Base-by-base conservation (phyloP, 2,113 vertebrate genomes). In the Triplophysa dalaica region DNA sequence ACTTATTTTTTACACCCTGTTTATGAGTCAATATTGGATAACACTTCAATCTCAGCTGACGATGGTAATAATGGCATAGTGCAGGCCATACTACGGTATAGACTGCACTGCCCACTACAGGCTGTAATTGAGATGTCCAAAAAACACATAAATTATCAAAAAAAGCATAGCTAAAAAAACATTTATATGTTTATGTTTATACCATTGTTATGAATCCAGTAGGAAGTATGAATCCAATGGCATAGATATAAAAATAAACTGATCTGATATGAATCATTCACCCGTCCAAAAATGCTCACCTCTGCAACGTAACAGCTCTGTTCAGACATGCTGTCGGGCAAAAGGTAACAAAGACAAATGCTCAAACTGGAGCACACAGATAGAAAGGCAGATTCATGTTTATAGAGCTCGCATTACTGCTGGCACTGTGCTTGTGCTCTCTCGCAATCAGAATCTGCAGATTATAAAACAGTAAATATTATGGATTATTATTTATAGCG, bases 81-180 rank as follows among this genome's bases (percentile, higher is more conserved):
- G 33, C 33, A 38, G 33, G 33, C 33, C 33, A 38, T 38, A 38
- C 33, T 38, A 7, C 33, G 7, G 33, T 38, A 7, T 38, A 63
- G 10, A 69, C 82, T 78, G 41, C 50, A 63, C 68, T 81, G 85
- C 83, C 85, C 83, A 79, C 85, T 85, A 61, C 52, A 82, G 85
- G 66, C 17, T 73, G 12, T 33, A 9, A 2, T 50, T 26, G 63
- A 52, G 19, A 33, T 33, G 38, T 62, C n/a, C 65, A 7, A 63
- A 26, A 70, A 17, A 2, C 54, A 52, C 50, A 58, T 21, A 58
- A 19, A 6, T 21, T 11, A 58, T 38, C 33, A 38, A 38, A 38
- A 24, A 38, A 7, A 7, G 33, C 33, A 38, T 58, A 58, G 54
- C n/a, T 38, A 7, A 38, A 38, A 38, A 38, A 38, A 38, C 33